Evolutionary conservation across 2,113 vertebrate genomes (phyloP).

Genomic region (Paradoxurus hermaphroditus): DNA sequence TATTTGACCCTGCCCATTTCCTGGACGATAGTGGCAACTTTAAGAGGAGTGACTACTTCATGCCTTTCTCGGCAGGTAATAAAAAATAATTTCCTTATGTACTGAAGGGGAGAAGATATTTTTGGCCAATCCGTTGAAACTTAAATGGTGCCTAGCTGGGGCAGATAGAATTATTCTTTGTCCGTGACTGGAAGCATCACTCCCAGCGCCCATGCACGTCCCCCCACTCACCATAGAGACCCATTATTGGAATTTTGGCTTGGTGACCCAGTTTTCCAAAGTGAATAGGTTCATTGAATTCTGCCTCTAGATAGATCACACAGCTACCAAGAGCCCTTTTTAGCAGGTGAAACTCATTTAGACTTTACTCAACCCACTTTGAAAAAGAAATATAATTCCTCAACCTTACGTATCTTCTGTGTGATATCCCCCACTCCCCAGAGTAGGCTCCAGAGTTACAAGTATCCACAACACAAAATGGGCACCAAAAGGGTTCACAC

Average conservation of each 20-base stretch:
- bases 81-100: background rate
- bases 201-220: background rate
- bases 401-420: background rate
- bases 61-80: conserved; percentile 84
- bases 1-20: conserved; percentile 83
- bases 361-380: background rate
- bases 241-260: background rate
- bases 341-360: background rate
- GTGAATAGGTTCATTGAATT: background rate
- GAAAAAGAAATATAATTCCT: background rate
- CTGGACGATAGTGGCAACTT: conserved; percentile 81
- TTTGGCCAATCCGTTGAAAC: background rate
- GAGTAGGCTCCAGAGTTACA: background rate
- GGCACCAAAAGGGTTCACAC: background rate
- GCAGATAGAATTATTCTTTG: background rate
- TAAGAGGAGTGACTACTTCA: conserved; percentile 81
- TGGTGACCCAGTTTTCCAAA: background rate
- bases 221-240: background rate
- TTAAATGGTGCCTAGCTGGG: background rate
- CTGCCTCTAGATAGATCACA: background rate
- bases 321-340: background rate
- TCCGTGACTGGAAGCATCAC: background rate
- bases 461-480: background rate
- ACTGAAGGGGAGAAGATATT: background rate
- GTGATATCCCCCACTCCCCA: background rate